phyloP scores from a whole-genome alignment of 1,140 invertebrate genomes.

The Dendrolimus kikuchii region DNA sequence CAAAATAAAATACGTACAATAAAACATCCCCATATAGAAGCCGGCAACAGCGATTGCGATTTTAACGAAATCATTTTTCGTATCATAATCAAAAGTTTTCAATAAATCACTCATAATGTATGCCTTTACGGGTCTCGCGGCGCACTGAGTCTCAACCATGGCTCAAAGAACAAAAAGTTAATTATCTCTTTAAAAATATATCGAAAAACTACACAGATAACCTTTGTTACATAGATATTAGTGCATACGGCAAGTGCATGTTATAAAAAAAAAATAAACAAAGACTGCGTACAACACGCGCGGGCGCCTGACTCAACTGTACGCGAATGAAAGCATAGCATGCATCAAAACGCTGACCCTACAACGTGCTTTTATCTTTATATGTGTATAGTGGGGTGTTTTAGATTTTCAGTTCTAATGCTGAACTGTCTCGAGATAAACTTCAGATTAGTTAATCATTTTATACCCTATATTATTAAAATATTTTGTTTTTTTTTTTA shows the following conservation, averaged over 20 bases:
- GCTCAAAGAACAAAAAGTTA: slow-evolving; percentile 9
- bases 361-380: slow-evolving; percentile 7
- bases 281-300: slow-evolving; percentile 24
- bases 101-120: slow-evolving; percentile 64
- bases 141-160: slow-evolving; percentile 60
- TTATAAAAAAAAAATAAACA: slow-evolving; percentile 22
- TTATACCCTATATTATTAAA: no score
- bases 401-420: no score
- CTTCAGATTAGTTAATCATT: no score
- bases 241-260: slow-evolving; percentile 26
- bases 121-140: slow-evolving; percentile 47
- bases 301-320: slow-evolving; percentile 28
- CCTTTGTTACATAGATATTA: slow-evolving; percentile 21
- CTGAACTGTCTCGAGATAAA: no score
- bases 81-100: slow-evolving; percentile 52
- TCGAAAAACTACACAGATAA: slow-evolving; percentile 46
- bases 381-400: no score
- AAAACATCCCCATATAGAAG: slow-evolving; percentile 55
- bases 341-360: slow-evolving; percentile 22
- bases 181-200: slow-evolving; percentile 24
- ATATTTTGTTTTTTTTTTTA: no score
- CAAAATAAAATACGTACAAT: slow-evolving; percentile 44
- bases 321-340: slow-evolving; percentile 29
- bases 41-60: slow-evolving; percentile 44
- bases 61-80: slow-evolving; percentile 53